Base-by-base conservation (phyloP, 2,888 invertebrate species). In the Eupithecia centaureata region DNA sequence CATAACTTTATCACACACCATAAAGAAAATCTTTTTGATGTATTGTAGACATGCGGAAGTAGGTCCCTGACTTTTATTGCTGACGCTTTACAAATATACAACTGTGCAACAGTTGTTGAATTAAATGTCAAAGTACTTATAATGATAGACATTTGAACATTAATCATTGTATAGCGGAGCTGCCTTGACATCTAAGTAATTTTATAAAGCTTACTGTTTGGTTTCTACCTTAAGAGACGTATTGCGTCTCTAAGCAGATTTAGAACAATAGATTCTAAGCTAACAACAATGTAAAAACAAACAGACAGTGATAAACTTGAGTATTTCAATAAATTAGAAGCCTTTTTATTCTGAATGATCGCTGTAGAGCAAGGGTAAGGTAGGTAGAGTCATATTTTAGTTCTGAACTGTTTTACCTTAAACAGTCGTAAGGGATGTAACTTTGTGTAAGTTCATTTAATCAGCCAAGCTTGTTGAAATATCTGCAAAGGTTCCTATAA, bases 401-500 rank as follows among this genome's bases (percentile, higher is more conserved):
- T 18, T 18, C 10, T 15, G 3, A 42, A 10, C 2, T 18, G 18
- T 42, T 42, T 42, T 42, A 2, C 42, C 2, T 10, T 18, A 42
- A 18, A 47, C 10, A 4, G 1, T 10, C 3, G 1, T 18, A 22
- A n/a, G n/a, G n/a, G n/a, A n/a, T n/a, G n/a, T n/a, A n/a, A n/a
- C n/a, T n/a, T n/a, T n/a, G n/a, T n/a, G n/a, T n/a, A n/a, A n/a
- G n/a, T n/a, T n/a, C n/a, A n/a, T n/a, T n/a, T n/a, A n/a, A n/a
- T n/a, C n/a, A n/a, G n/a, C n/a, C n/a, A n/a, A n/a, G n/a, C n/a
- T n/a, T n/a, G n/a, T n/a, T n/a, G n/a, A 28, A 61, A 64, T 51
- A 61, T 27, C 25, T 15, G 28, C 8, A 72, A 64, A 75, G 70
- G 68, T 71, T 63, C 73, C 68, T 76, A 77, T 77, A 78, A 79